Percentiles rank a stretch among this genome's conserved stretches.
phyloP scores from a whole-genome alignment of 2,797 vertebrate species.

The Nyctibius grandis region DNA sequence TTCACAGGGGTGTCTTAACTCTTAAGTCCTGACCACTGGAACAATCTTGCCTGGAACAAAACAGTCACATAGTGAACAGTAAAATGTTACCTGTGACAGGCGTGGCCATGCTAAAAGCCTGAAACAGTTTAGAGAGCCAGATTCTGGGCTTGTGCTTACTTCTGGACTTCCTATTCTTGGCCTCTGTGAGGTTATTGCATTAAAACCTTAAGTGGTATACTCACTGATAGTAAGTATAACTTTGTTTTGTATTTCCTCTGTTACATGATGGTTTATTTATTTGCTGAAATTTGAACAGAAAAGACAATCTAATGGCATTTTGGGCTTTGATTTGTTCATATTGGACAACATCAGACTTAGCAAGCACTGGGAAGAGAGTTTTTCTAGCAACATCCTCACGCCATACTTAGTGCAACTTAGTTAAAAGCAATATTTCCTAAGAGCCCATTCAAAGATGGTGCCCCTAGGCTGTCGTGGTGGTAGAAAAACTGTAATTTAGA shows the following conservation, averaged over 20 bases:
- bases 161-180: not conserved
- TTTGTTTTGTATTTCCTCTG: not conserved
- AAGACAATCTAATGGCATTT: not conserved
- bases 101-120: not conserved
- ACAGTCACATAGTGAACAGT: not conserved
- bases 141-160: not conserved
- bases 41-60: not conserved
- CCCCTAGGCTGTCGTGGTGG: not conserved
- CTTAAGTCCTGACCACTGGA: not conserved
- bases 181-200: not conserved
- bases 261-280: not conserved
- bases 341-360: not conserved
- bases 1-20: not conserved
- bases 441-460: not conserved
- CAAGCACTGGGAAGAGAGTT: not conserved
- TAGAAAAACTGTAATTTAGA: not conserved
- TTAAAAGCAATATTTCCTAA: not conserved
- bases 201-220: not conserved
- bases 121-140: not conserved
- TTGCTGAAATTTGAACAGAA: not conserved
- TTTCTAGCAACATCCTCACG: not conserved
- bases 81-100: not conserved
- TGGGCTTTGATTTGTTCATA: not conserved
- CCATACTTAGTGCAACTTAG: not conserved
- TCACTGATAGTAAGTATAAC: not conserved